Evolutionary conservation across 1,140 invertebrate genomes (phyloP), one percentile per base, ranked within the genome.

Genomic region (Sinonovacula constricta): DNA sequence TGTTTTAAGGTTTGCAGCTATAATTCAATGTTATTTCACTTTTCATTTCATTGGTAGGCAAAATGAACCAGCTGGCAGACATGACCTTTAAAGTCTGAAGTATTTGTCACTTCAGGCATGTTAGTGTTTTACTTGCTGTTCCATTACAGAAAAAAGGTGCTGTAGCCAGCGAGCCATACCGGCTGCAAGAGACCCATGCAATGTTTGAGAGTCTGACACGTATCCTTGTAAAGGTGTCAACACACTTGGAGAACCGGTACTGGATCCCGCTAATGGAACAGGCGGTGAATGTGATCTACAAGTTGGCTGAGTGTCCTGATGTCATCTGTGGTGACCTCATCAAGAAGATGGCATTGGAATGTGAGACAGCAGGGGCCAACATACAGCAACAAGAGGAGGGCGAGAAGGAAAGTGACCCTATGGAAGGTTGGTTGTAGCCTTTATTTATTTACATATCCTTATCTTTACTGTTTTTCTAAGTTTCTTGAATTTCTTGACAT

Each of bases 221-320:
- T 2, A 86, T 94, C 18, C 80, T 94, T 31, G 83, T 91, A 33
- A 87, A 92, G 30, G 66, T 63, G 1, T 18, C 36, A 3, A 69
- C 60, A 18, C 51, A 90, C 39, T 39, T 85, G 0, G 85, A 93
- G 26, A 90, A 92, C 81, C 81, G 88, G 34, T 88, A 92, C 68
- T 95, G 93, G 87, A 89, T 92, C 31, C 92, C 93, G 15, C 92
- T 94, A 85, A 92, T 91, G 22, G 91, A 93, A 66, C 91, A 93
- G 79, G 93, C 93, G 18, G 90, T 95, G 56, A 93, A 92, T 67
- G 91, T 92, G 15, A 93, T 95, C 72, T 95, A 94, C 88, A 87
- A 88, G 68, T 82, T 93, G 18, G 89, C 91, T 3, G 91, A 93
- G 67, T 83, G 91, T 51, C 93, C 93, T 2, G 92, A 93, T 83